phyloP scores from a whole-genome alignment of 2,888 invertebrate species.

The Petrophora chlorosata region DNA sequence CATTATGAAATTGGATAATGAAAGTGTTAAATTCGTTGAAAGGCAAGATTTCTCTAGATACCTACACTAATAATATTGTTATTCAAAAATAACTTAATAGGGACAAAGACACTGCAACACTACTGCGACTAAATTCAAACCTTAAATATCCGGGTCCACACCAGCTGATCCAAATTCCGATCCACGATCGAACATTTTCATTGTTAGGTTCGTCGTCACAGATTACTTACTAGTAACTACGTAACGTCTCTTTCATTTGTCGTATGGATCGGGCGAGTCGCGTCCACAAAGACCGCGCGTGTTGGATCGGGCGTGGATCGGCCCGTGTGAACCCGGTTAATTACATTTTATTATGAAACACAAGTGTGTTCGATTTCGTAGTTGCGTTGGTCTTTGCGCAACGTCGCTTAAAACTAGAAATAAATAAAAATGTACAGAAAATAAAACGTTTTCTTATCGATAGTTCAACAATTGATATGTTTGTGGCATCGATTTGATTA shows the following conservation, averaged over 20 bases:
- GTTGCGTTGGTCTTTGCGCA: slow-evolving; percentile 1
- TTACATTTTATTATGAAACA: not conserved
- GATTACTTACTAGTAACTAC: no score
- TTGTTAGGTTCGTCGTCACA: no score
- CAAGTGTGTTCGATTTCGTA: no score
- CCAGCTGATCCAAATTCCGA: no score
- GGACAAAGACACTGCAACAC: not conserved
- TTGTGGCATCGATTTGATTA: slow-evolving; percentile 40
- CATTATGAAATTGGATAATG: slow-evolving; percentile 16
- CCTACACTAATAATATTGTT: slow-evolving; percentile 11
- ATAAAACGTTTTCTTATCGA: slow-evolving; percentile 47
- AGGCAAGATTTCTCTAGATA: slow-evolving; percentile 64
- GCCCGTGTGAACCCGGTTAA: no score
- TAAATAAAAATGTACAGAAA: slow-evolving; percentile 53
- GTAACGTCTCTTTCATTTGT: no score
- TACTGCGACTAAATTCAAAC: not conserved
- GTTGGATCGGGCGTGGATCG: no score
- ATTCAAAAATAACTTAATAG: slow-evolving; percentile 32
- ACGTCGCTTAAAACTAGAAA: slow-evolving; percentile 42
- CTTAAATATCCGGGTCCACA: no score
- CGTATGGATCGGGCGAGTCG: no score
- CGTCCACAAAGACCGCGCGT: no score
- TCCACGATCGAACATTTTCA: no score
- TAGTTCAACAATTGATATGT: slow-evolving; percentile 61
- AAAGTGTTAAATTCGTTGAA: slow-evolving; percentile 72